These are phyloP conservation scores for Silurus aristotelis DNA, from an alignment of 2,797 vertebrate species.

Conservation along the genomic window DNA sequence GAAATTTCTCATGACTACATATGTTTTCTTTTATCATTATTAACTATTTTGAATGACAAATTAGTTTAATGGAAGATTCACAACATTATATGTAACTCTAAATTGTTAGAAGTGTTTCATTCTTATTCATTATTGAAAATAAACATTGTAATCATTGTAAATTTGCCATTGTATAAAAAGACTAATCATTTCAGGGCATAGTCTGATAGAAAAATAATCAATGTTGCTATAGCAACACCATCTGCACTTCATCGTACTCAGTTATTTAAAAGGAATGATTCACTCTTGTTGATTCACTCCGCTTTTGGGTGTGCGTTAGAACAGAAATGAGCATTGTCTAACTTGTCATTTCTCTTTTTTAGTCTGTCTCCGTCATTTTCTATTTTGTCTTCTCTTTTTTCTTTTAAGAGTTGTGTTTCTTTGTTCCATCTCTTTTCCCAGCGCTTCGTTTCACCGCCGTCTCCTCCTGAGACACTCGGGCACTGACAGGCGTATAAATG, in stretches of 20 bases:
- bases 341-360: background rate
- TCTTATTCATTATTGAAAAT: background rate
- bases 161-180: background rate
- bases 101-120: background rate
- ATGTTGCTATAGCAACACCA: background rate
- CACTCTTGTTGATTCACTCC: background rate
- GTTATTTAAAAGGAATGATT: background rate
- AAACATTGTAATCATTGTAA: background rate
- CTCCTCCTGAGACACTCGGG: conserved; percentile 64
- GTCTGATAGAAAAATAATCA: background rate
- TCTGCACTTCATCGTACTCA: background rate
- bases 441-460: conserved; percentile 30
- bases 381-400: background rate
- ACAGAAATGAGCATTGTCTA: background rate
- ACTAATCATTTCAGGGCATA: background rate
- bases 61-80: too few relatives aligned
- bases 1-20: too few relatives aligned
- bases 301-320: background rate
- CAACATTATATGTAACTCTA: too few relatives aligned
- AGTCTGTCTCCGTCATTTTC: background rate
- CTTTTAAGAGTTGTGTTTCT: background rate
- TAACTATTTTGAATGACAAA: too few relatives aligned
- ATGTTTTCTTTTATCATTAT: too few relatives aligned
- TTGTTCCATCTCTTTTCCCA: background rate
- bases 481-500: conserved; percentile 70